Base-by-base conservation (phyloP, 2,113 vertebrate genomes). In the Halcyon senegalensis region DNA sequence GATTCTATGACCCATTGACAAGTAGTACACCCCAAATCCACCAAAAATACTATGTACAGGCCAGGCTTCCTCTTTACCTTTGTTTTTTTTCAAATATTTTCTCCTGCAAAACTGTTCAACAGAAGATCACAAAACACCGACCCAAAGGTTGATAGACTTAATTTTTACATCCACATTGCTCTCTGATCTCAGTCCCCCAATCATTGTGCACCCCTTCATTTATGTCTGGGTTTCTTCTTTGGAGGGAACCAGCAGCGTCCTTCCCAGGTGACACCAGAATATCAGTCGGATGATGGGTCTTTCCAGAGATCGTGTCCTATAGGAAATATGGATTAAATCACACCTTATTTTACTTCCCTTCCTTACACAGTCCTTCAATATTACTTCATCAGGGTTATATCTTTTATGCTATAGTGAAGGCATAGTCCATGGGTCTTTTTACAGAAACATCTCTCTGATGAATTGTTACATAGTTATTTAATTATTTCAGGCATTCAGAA, bases 101-200 rank as follows among this genome's bases (percentile, higher is more conserved):
- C 69, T 69, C 37, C 35, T 55, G 10, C 6, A 51, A 63, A 92
- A 44, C 3, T 23, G 0, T 41, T 55, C 6, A 74, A 55, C 3
- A 69, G 6, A 19, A 16, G 11, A 35, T 39, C 17, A 16, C 11
- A 62, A 87, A 78, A 24, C 9, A 11, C 70, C 70, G 3, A 23
- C 37, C 7, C 4, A 27, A 31, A 87, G 1, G 12, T 37, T 56
- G 13, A 39, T 27, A 51, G 11, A 51, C 11, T 0, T 0, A 77
- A 58, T 10, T 20, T 48, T 74, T 66, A 14, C 0, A 0, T 3
- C 25, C 7, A 33, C 23, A 8, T 31, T 67, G 13, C 5, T 53
- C 10, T 84, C 39, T 69, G 18, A 12, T 60, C 24, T 62, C 41
- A 2, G 43, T 60, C 11, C 4, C 2, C 16, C 20, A 19, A 0